phyloP scores from a whole-genome alignment of 2,797 vertebrate genomes.

The Microhierax caerulescens region DNA sequence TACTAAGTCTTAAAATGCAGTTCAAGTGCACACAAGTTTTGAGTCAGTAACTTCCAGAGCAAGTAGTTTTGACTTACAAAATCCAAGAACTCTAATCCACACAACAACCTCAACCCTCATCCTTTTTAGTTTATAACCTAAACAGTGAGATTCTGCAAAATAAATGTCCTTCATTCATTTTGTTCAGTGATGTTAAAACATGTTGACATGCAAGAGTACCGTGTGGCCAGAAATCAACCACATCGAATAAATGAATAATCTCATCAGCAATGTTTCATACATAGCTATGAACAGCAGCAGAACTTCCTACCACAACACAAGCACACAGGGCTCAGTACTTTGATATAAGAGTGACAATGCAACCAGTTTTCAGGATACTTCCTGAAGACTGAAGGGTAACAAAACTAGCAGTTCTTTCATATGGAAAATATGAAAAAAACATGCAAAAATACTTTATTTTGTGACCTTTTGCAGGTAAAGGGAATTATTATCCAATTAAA shows the following conservation, averaged over 20 bases:
- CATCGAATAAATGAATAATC: not conserved
- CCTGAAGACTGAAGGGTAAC: not conserved
- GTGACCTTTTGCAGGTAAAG: not conserved
- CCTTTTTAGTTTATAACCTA: not conserved
- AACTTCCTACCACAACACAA: not conserved
- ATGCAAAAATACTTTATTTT: not conserved
- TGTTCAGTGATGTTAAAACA: not conserved
- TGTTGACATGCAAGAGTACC: not conserved
- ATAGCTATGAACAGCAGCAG: not conserved
- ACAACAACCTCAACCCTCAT: not conserved
- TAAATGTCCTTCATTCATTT: not conserved
- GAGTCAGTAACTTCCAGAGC: not conserved
- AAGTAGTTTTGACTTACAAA: not conserved
- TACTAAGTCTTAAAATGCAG: not conserved
- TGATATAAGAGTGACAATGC: not conserved
- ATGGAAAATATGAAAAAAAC: accelerated
- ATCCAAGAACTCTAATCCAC: not conserved
- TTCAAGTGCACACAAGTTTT: not conserved
- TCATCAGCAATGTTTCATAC: not conserved
- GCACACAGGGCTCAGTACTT: not conserved
- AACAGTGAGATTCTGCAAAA: not conserved
- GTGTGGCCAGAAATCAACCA: not conserved
- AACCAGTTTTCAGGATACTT: not conserved
- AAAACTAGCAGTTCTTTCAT: not conserved
- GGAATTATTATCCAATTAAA: not conserved